Base-by-base conservation (phyloP, 2,797 vertebrate genomes). In the Oreochromis grahami region DNA sequence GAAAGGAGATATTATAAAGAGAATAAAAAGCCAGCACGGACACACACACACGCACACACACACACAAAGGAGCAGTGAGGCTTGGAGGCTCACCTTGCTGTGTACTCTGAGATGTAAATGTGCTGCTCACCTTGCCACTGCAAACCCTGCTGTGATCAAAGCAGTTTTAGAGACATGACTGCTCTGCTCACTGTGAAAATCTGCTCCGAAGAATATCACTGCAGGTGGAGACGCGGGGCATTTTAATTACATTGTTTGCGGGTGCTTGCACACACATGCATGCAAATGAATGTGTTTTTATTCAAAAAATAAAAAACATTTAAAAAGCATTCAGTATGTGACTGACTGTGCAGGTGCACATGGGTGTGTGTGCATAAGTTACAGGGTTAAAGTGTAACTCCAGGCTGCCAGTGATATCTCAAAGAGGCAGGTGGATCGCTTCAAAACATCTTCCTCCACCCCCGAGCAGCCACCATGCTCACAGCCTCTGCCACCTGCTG, bases 81-180 rank as follows among this genome's bases (percentile, higher is more conserved):
- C 74, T 72, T 52, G 70, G 82, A 48, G 84, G 41, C 79, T 93
- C 90, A 92, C 89, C 88, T 90, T 85, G 82, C 87, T 55, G 82
- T 89, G 90, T 89, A 77, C 89, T 90, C 56, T 72, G 85, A 93
- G 90, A 93, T 91, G 90, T 90, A 93, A 94, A 93, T 94, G 90
- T 89, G 88, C 78, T 38, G 45, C 87, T 90, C 88, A 80, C 89
- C 82, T 90, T 58, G 43, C 51, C 77, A 24, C 83, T 7, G n/a
- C 79, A 12, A 84, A 83, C 79, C 91, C 92, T 2, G 53, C 93
- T 89, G 92, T 77, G 93, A 96, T 95, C 93, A 94, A 94, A 94
- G 90, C 52, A 6, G 77, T 90, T 84, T 85, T 48, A 83, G 82
- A 88, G 78, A 91, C 87, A 53, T 24, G 86, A 82, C 87, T 78